These are phyloP conservation scores for Pachymerium ferrugineum DNA, from an alignment of 2,888 invertebrate species.

Conservation along the genomic window DNA sequence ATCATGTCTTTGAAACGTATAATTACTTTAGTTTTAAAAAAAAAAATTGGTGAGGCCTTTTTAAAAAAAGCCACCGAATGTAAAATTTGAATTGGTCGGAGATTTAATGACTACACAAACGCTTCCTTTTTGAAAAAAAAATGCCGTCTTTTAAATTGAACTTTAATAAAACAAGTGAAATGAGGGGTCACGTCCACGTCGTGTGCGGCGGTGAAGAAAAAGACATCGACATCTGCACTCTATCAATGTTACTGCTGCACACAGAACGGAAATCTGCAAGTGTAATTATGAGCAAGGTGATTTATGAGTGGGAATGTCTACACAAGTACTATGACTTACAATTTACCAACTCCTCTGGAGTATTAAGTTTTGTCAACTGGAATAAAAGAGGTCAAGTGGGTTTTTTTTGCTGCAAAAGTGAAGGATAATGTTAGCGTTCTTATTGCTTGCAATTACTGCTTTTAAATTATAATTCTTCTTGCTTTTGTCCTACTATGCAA, in stretches of 20 bases:
- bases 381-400: slow-evolving; percentile 17
- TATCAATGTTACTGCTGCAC: not conserved
- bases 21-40: too few relatives aligned
- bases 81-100: too few relatives aligned
- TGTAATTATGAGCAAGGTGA: slow-evolving; percentile 22
- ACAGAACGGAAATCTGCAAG: slow-evolving; percentile 27
- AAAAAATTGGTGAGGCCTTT: too few relatives aligned
- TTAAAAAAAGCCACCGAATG: too few relatives aligned
- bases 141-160: too few relatives aligned
- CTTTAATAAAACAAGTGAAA: too few relatives aligned
- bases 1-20: too few relatives aligned
- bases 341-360: not conserved
- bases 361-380: slow-evolving; percentile 22
- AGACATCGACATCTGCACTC: slow-evolving; percentile 22
- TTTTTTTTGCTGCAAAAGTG: slow-evolving; percentile 2
- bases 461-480: slow-evolving; percentile 27
- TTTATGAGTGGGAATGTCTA: slow-evolving; percentile 6
- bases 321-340: not conserved
- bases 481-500: slow-evolving; percentile 23
- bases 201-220: slow-evolving; percentile 11
- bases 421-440: slow-evolving; percentile 14
- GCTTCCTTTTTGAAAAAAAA: too few relatives aligned
- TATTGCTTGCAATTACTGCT: slow-evolving; percentile 19
- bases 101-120: too few relatives aligned
- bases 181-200: slow-evolving; percentile 16